These are phyloP conservation scores for Gadus chalcogrammus DNA, from an alignment of 2,113 vertebrate species.

Conservation along the genomic window DNA sequence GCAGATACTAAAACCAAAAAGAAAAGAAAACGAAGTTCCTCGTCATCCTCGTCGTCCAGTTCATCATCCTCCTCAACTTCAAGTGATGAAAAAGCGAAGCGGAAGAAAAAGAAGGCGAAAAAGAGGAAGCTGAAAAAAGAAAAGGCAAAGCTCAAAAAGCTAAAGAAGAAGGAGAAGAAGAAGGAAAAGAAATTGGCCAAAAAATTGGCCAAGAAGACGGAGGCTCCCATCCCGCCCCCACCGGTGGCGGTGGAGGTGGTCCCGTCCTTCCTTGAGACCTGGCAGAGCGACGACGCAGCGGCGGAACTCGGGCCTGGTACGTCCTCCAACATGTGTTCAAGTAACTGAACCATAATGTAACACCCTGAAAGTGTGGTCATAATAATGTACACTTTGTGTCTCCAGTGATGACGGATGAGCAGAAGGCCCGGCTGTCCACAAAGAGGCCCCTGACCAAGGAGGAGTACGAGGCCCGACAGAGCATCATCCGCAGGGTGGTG, in stretches of 20 bases:
- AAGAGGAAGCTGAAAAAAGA: conserved; percentile 77
- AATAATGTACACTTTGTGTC: neutral
- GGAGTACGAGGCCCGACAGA: conserved; percentile 92
- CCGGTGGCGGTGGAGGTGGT: conserved; percentile 32
- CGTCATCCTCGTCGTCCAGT: conserved; percentile 75
- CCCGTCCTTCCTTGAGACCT: conserved; percentile 77
- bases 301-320: conserved; percentile 84
- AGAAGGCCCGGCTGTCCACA: conserved; percentile 89
- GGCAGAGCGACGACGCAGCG: conserved; percentile 75
- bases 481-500: conserved; percentile 85
- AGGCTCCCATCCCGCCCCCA: conserved; percentile 19
- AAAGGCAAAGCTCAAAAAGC: conserved; percentile 75
- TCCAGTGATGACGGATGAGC: conserved; percentile 91
- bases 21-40: conserved; percentile 74
- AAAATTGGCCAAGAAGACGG: conserved; percentile 49
- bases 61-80: conserved; percentile 72
- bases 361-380: no score
- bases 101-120: conserved; percentile 65
- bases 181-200: conserved; percentile 58
- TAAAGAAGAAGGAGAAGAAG: conserved; percentile 71
- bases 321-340: neutral
- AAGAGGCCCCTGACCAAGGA: conserved; percentile 96
- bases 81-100: conserved; percentile 62
- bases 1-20: conserved; percentile 79
- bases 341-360: no score